Conservation (phyloP, 1,140 invertebrate species). For the Nasonia vitripennis region DNA sequence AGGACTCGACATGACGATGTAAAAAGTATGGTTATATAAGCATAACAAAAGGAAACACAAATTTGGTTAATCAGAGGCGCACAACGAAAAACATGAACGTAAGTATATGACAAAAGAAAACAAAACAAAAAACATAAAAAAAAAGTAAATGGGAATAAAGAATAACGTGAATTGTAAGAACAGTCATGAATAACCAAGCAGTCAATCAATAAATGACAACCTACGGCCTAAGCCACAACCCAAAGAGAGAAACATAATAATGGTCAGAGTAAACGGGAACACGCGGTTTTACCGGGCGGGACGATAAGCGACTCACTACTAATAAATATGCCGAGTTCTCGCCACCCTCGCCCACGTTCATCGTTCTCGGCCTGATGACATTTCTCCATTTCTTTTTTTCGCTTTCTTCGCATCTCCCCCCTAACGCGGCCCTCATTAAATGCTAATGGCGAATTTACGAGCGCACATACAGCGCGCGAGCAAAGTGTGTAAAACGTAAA, state of each 20-base stretch:
- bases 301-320: constrained; percentile 64
- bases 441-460: background rate
- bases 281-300: constrained; percentile 56
- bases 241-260: constrained; percentile 65
- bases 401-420: background rate
- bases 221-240: constrained; percentile 70
- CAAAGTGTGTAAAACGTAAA: background rate
- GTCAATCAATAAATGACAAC: constrained; percentile 64
- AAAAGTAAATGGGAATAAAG: constrained; percentile 24
- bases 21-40: constrained; percentile 46
- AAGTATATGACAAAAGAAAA: background rate
- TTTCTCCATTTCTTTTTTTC: background rate
- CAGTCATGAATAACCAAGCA: constrained; percentile 62
- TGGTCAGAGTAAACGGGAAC: constrained; percentile 58
- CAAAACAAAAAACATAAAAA: background rate
- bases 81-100: background rate
- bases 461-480: no score
- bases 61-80: background rate
- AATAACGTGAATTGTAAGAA: constrained; percentile 54
- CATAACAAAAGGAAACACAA: constrained; percentile 1
- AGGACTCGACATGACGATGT: constrained; percentile 48
- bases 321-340: constrained; percentile 58
- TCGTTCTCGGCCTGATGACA: background rate
- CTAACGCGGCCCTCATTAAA: no score
- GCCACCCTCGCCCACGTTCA: constrained; percentile 3